Conservation (phyloP, 2,797 vertebrate genomes). For the Hipposideros larvatus region DNA sequence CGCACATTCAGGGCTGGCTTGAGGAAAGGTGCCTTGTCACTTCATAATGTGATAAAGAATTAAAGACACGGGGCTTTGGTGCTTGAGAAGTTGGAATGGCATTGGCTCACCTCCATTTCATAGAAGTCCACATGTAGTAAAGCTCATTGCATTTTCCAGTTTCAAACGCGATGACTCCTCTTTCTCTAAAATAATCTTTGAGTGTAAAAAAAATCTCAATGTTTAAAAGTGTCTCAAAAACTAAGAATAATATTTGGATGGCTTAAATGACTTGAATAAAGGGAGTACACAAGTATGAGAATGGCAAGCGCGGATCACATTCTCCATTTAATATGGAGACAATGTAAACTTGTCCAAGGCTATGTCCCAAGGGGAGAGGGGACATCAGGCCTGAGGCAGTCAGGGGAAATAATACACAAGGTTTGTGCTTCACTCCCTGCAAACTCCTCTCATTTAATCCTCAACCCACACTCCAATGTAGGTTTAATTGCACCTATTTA, state of each 20-base stretch:
- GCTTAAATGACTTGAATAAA: not conserved
- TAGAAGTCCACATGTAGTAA: not conserved
- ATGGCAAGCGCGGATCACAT: not conserved
- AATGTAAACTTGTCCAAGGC: not conserved
- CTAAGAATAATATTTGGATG: not conserved
- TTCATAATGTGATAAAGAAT: not conserved
- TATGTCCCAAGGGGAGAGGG: not conserved
- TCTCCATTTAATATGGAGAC: not conserved
- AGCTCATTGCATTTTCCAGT: not conserved
- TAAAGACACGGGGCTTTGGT: not conserved
- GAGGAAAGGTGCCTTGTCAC: rapidly evolving
- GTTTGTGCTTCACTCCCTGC: not conserved
- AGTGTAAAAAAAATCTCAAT: not conserved
- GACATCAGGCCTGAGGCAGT: not conserved
- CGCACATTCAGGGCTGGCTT: not conserved
- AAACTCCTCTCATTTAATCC: not conserved
- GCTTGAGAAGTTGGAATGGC: not conserved
- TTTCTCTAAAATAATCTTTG: not conserved
- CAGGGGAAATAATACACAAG: not conserved
- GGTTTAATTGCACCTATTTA: not conserved
- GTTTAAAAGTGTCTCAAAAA: not conserved
- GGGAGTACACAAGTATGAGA: not conserved
- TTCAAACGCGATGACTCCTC: not conserved
- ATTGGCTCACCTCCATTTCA: not conserved
- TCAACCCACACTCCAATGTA: not conserved